phyloP scores from a whole-genome alignment of 2,888 invertebrate genomes.

The Zelleria hepariella region DNA sequence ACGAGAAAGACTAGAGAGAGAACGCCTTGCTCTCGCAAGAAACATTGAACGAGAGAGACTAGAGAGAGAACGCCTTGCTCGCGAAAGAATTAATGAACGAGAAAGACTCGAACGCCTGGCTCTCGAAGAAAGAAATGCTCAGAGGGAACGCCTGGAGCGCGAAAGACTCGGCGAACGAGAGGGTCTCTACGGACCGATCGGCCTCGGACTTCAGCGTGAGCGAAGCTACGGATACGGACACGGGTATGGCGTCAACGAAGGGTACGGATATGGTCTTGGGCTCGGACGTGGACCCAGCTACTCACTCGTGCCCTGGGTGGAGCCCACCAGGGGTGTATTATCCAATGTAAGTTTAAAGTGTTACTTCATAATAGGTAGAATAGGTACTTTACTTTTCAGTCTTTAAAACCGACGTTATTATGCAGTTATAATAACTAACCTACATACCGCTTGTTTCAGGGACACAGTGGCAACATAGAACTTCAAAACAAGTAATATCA shows the following conservation, averaged over 20 bases:
- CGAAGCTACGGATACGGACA: background rate
- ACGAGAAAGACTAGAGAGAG: background rate
- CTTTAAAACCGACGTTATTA: no score
- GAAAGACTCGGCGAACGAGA: background rate
- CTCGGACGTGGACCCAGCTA: background rate
- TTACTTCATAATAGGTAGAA: no score
- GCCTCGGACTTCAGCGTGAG: background rate
- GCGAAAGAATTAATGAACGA: background rate
- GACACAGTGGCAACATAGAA: background rate
- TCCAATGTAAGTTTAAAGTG: background rate
- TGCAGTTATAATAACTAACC: background rate
- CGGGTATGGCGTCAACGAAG: background rate
- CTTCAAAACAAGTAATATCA: background rate
- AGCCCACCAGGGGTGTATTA: background rate
- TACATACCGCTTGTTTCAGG: background rate
- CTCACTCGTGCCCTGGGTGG: constrained; percentile 2
- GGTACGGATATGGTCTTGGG: background rate
- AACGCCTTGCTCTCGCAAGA: background rate
- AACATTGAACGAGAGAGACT: background rate
- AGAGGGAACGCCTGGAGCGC: background rate
- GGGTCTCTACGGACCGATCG: background rate
- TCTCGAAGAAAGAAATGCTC: no score
- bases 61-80: background rate
- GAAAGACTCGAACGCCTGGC: background rate
- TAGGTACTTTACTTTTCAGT: no score